phyloP scores from a whole-genome alignment of 2,888 invertebrate genomes.

The Tholera decimalis region DNA sequence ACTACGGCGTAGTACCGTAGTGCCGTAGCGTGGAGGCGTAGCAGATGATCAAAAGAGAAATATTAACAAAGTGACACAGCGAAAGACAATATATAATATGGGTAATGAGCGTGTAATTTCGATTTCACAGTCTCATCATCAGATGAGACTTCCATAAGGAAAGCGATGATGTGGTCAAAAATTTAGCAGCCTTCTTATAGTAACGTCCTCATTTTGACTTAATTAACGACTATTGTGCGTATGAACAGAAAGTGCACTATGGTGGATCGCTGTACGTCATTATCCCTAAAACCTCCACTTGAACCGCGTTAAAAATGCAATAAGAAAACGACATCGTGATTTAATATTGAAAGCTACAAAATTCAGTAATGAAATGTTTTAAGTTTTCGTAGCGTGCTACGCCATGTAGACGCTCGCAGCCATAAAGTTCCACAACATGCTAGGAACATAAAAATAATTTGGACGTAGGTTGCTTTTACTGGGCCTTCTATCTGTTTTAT shows the following conservation, averaged over 20 bases:
- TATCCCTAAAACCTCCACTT: no score
- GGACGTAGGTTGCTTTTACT: conserved; percentile 59
- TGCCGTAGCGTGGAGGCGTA: conserved; percentile 27
- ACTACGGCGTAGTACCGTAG: conserved; percentile 40
- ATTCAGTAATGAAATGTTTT: conserved; percentile 19
- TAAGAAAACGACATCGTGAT: background rate
- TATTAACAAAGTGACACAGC: conserved; percentile 33
- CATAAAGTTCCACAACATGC: conserved; percentile 59
- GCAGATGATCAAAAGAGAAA: conserved; percentile 23
- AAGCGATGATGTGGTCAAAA: no score
- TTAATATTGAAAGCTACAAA: conserved; percentile 1
- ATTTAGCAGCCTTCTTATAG: no score
- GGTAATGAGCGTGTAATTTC: no score
- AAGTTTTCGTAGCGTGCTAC: conserved; percentile 39
- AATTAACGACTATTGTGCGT: no score
- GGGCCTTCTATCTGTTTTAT: conserved; percentile 63
- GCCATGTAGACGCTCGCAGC: conserved; percentile 53
- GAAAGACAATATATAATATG: no score
- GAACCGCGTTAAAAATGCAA: no score
- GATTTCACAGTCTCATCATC: no score
- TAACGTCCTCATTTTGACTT: no score
- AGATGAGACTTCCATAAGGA: no score
- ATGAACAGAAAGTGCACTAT: no score
- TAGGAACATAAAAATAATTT: conserved; percentile 61
- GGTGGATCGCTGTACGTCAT: no score